These are phyloP conservation scores for Eclectus roratus DNA, from an alignment of 2,113 vertebrate genomes.

Conservation along the genomic window DNA sequence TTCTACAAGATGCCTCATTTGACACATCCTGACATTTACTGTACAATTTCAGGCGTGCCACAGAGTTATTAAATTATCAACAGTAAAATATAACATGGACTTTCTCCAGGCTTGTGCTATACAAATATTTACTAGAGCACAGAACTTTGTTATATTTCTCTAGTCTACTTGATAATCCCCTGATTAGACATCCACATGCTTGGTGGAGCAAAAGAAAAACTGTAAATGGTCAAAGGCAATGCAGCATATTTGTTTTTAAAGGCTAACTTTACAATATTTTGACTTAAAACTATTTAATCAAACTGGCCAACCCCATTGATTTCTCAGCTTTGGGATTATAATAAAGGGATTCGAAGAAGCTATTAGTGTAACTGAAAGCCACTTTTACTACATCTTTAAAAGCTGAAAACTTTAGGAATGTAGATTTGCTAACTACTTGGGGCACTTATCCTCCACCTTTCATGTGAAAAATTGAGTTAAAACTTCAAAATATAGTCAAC, in stretches of 20 bases:
- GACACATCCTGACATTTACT: slow-evolving; percentile 55
- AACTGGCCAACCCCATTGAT: slow-evolving; percentile 68
- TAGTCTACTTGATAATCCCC: slow-evolving; percentile 79
- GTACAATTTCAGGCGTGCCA: slow-evolving; percentile 65
- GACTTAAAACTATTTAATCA: slow-evolving; percentile 64
- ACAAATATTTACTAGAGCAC: slow-evolving; percentile 77
- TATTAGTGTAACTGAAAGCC: slow-evolving; percentile 62
- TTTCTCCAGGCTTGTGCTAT: slow-evolving; percentile 71
- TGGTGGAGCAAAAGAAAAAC: slow-evolving; percentile 68
- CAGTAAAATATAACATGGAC: slow-evolving; percentile 68
- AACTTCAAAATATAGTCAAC: background rate
- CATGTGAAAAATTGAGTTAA: slow-evolving; percentile 27
- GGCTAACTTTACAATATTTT: slow-evolving; percentile 66
- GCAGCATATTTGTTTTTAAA: slow-evolving; percentile 65
- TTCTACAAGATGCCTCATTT: slow-evolving; percentile 35
- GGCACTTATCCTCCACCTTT: slow-evolving; percentile 4
- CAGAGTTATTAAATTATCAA: slow-evolving; percentile 74
- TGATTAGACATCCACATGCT: slow-evolving; percentile 73
- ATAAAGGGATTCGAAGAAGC: slow-evolving; percentile 66
- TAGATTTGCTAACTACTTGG: slow-evolving; percentile 31
- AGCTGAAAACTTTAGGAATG: slow-evolving; percentile 23
- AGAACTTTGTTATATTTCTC: slow-evolving; percentile 76
- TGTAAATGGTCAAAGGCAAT: slow-evolving; percentile 64
- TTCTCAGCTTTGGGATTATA: slow-evolving; percentile 63
- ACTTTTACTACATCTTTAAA: slow-evolving; percentile 38